phyloP scores from a whole-genome alignment of 2,888 invertebrate genomes.

The Operophtera brumata region DNA sequence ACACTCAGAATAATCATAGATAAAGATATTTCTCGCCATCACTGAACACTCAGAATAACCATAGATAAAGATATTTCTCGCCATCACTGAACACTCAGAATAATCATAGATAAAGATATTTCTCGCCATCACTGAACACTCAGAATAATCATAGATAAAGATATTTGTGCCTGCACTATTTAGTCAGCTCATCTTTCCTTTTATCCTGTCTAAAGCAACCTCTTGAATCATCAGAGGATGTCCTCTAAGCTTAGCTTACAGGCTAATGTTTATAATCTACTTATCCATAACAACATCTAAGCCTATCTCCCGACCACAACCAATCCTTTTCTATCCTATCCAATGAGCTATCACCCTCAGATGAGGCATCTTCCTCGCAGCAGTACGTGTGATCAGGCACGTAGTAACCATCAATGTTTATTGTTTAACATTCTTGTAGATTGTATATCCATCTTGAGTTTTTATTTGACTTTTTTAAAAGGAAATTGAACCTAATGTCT shows the following conservation, averaged over 20 bases:
- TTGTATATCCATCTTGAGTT: slow-evolving; percentile 31
- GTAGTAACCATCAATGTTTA: slow-evolving; percentile 23
- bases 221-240: background rate
- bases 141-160: background rate
- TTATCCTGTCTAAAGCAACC: background rate
- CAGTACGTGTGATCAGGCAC: slow-evolving; percentile 28
- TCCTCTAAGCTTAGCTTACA: slow-evolving; percentile 3
- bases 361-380: slow-evolving; percentile 1
- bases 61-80: too few relatives aligned
- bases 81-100: too few relatives aligned
- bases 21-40: background rate
- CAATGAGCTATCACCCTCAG: slow-evolving; percentile 6
- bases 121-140: background rate
- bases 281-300: slow-evolving; percentile 1
- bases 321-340: slow-evolving; percentile 7
- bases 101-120: too few relatives aligned
- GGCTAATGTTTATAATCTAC: background rate
- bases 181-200: too few relatives aligned
- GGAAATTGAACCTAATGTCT: slow-evolving; percentile 21
- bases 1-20: background rate
- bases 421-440: slow-evolving; percentile 26
- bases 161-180: background rate
- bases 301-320: slow-evolving; percentile 5
- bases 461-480: slow-evolving; percentile 25
- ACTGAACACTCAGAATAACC: too few relatives aligned